Evolutionary conservation across 2,113 vertebrate genomes (phyloP).

Genomic region (Petromus typicus): DNA sequence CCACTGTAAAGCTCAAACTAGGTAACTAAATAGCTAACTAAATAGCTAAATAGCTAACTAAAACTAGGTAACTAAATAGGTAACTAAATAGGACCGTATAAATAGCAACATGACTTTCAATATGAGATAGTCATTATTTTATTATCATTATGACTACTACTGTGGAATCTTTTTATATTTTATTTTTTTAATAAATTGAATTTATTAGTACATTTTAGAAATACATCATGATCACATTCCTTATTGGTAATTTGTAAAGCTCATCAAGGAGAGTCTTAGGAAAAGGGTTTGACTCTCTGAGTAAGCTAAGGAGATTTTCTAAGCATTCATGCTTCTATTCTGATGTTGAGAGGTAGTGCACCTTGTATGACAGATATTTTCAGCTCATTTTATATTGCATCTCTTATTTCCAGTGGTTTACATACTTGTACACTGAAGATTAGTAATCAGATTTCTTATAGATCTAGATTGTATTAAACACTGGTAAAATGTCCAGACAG

Average conservation of each 20-base stretch:
- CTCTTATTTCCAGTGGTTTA: not conserved
- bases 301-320: not conserved
- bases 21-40: too few relatives aligned
- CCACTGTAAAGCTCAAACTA: not conserved
- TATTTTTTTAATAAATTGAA: too few relatives aligned
- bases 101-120: not conserved
- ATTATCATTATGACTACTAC: not conserved
- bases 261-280: not conserved
- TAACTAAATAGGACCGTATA: not conserved
- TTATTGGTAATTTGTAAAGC: too few relatives aligned
- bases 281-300: not conserved
- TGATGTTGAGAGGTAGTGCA: not conserved
- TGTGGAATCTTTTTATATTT: not conserved
- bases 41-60: too few relatives aligned
- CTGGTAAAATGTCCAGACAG: not conserved
- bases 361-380: not conserved
- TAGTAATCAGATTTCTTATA: not conserved
- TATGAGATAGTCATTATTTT: not conserved
- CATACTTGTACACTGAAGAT: not conserved
- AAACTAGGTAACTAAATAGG: too few relatives aligned
- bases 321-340: not conserved
- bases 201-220: too few relatives aligned
- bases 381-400: not conserved
- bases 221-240: too few relatives aligned
- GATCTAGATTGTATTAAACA: not conserved